A percentile compares a stretch with the other conserved stretches of the same genome.
Evolutionary conservation across 2,888 invertebrate species (phyloP).

Genomic region (Volucella inflata): DNA sequence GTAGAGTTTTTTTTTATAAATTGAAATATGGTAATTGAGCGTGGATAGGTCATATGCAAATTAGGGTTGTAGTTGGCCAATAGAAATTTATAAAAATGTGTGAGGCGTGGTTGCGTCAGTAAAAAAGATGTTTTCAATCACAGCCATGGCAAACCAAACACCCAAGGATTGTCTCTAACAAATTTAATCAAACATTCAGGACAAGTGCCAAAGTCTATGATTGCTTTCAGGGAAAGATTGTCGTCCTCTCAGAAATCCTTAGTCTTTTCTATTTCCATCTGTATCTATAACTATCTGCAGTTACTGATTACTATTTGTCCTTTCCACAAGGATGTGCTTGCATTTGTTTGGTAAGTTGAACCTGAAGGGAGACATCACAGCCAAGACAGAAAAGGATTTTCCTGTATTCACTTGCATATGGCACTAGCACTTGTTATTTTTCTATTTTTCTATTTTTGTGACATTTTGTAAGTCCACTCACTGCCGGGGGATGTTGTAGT

Average conservation of each 20-base stretch:
- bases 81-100: not conserved
- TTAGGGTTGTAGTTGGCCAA: conserved; percentile 21
- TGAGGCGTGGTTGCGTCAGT: conserved; percentile 22
- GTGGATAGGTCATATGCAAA: conserved; percentile 55
- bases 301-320: conserved; percentile 68
- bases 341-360: conserved; percentile 18
- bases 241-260: conserved; percentile 45
- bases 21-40: not conserved
- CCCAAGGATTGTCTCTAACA: conserved; percentile 43
- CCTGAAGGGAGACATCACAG: conserved; percentile 39
- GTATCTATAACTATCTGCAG: conserved; percentile 53
- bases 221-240: conserved; percentile 69
- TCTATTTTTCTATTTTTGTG: not conserved
- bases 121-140: conserved; percentile 57
- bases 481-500: conserved; percentile 45
- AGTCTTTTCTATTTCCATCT: conserved; percentile 44
- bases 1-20: conserved; percentile 19
- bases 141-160: conserved; percentile 43
- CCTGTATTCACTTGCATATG: conserved; percentile 70
- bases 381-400: conserved; percentile 29
- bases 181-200: conserved; percentile 74
- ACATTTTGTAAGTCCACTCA: conserved; percentile 43
- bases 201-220: conserved; percentile 75
- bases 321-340: conserved; percentile 47
- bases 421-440: conserved; percentile 53